Evolutionary conservation across 2,888 invertebrate genomes (phyloP).

Genomic region (Mechanitis messenoides): DNA sequence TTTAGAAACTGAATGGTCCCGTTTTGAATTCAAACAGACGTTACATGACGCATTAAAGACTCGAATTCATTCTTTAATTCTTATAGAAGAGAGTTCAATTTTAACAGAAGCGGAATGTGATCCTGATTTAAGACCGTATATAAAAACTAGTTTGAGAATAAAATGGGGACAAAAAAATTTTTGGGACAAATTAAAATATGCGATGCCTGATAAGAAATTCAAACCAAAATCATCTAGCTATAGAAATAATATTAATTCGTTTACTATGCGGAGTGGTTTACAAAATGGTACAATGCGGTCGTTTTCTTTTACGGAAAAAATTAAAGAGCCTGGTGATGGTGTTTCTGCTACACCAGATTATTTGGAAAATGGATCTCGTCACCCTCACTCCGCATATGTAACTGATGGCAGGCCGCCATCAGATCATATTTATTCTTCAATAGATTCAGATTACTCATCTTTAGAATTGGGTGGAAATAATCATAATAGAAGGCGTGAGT

Average conservation of each 20-base stretch:
- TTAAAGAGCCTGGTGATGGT: slow-evolving; percentile 54
- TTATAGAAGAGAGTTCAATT: slow-evolving; percentile 89
- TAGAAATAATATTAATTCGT: slow-evolving; percentile 88
- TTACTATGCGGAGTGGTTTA: slow-evolving; percentile 81
- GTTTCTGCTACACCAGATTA: slow-evolving; percentile 81
- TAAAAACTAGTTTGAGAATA: slow-evolving; percentile 90
- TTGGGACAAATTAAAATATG: slow-evolving; percentile 93
- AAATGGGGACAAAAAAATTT: slow-evolving; percentile 94
- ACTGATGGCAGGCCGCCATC: slow-evolving; percentile 84
- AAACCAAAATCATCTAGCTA: slow-evolving; percentile 77
- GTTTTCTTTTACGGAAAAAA: slow-evolving; percentile 76
- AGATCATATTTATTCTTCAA: slow-evolving; percentile 93
- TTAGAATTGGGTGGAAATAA: slow-evolving; percentile 80
- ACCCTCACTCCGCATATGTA: slow-evolving; percentile 64
- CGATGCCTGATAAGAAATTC: slow-evolving; percentile 85
- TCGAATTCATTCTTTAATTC: slow-evolving; percentile 87
- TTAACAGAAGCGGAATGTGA: slow-evolving; percentile 89
- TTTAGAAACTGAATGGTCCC: slow-evolving; percentile 94
- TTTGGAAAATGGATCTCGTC: slow-evolving; percentile 54
- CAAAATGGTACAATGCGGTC: slow-evolving; percentile 78
- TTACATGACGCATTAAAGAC: slow-evolving; percentile 91
- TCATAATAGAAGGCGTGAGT: slow-evolving; percentile 63
- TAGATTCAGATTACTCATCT: slow-evolving; percentile 91
- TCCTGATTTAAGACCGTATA: slow-evolving; percentile 89
- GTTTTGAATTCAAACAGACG: slow-evolving; percentile 91